Conservation (phyloP, 2,888 invertebrate genomes). For the Dicyrtoma fusca region DNA sequence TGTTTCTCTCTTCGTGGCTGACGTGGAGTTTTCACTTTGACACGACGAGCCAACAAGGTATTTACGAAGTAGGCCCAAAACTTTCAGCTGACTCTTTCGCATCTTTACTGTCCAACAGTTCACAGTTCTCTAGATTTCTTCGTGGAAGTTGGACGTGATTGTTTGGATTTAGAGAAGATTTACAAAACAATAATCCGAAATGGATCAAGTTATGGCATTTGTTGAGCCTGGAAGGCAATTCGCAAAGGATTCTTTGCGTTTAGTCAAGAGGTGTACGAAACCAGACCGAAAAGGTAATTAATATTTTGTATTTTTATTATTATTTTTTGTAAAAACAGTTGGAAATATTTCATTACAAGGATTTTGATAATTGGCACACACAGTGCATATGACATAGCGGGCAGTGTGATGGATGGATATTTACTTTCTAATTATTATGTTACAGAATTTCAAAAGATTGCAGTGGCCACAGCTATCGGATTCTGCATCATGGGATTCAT, state of each 20-base stretch:
- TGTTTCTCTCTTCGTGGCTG: constrained; percentile 2
- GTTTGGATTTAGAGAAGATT: too few species aligned
- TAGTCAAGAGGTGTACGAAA: constrained; percentile 99
- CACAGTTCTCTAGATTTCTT: too few species aligned
- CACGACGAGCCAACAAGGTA: constrained; percentile 7
- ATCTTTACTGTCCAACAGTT: too few species aligned
- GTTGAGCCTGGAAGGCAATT: constrained; percentile 95
- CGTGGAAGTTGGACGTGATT: too few species aligned
- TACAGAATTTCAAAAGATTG: constrained; percentile 99
- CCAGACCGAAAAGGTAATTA: constrained; percentile 92
- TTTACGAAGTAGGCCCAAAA: neutral
- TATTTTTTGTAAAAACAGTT: neutral
- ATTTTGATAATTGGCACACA: too few species aligned
- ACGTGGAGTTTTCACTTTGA: constrained; percentile 22
- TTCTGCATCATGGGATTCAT: constrained; percentile 99
- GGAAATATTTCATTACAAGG: neutral
- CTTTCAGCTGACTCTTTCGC: constrained; percentile 5
- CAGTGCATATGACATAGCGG: neutral
- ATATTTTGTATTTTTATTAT: constrained; percentile 10
- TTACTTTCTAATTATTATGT: constrained; percentile 56
- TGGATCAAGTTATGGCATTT: constrained; percentile 97
- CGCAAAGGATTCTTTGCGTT: constrained; percentile 95
- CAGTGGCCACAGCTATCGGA: constrained; percentile 98
- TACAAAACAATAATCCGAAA: constrained; percentile 61
- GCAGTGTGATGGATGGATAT: neutral